Evolutionary conservation across 2,888 invertebrate genomes (phyloP).

Genomic region (Tromatobia lineatoria): DNA sequence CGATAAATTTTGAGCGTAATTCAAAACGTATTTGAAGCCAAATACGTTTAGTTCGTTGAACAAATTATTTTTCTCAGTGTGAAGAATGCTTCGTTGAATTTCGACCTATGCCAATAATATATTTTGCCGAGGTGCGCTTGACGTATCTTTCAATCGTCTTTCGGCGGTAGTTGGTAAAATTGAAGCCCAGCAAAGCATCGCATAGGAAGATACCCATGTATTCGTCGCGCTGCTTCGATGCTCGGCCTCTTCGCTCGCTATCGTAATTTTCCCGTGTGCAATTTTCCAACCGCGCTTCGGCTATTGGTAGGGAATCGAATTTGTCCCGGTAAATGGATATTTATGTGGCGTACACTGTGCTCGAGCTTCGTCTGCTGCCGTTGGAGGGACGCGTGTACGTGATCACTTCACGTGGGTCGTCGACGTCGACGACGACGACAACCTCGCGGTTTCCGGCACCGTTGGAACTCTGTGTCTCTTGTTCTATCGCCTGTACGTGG

Average conservation of each 20-base stretch:
- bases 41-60: too few species aligned
- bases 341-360: slow-evolving; percentile 67
- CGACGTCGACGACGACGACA: slow-evolving; percentile 11
- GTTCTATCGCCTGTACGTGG: slow-evolving; percentile 45
- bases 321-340: slow-evolving; percentile 74
- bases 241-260: slow-evolving; percentile 38
- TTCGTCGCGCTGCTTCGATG: background rate
- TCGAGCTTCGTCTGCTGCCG: background rate
- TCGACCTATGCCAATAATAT: background rate
- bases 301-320: slow-evolving; percentile 72
- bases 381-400: slow-evolving; percentile 18
- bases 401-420: slow-evolving; percentile 50
- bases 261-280: slow-evolving; percentile 66
- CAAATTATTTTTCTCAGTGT: background rate
- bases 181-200: slow-evolving; percentile 35
- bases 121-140: background rate
- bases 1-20: too few species aligned
- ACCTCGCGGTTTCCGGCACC: slow-evolving; percentile 13
- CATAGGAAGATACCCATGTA: background rate
- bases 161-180: slow-evolving; percentile 15
- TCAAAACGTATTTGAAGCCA: too few species aligned
- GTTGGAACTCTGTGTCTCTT: slow-evolving; percentile 19
- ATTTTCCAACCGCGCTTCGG: slow-evolving; percentile 67
- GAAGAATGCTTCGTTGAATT: background rate
- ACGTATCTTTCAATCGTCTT: slow-evolving; percentile 24